Base-by-base conservation (phyloP, 2,113 vertebrate species). In the Rhadina sibilatrix region DNA sequence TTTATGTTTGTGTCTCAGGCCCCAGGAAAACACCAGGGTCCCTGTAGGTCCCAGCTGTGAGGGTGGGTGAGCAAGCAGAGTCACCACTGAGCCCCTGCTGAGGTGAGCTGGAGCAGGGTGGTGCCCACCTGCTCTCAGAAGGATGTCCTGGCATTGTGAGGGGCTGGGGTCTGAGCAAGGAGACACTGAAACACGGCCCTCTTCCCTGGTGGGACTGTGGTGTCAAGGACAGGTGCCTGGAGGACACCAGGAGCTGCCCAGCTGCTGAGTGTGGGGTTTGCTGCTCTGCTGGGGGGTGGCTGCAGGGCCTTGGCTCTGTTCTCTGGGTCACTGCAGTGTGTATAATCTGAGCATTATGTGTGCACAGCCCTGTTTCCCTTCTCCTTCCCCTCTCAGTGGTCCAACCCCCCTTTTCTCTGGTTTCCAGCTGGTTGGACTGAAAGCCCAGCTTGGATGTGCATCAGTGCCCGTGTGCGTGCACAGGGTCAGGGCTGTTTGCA, bases 111-210 rank as follows among this genome's bases (percentile, higher is more conserved):
- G 24, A 11, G 50, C n/a, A 40, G n/a, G 3, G 4, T 11, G 47
- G 35, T 77, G 42, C 20, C 54, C 53, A 11, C 13, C 27, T 40
- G 68, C 28, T 33, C 2, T 0, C 33, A 60, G 17, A 35, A 35
- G 12, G 46, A 40, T 0, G 0, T 47, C 23, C 25, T 69, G 49
- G 21, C 6, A 0, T 5, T 56, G 50, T 0, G 13, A 49, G 28
- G 12, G 46, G 21, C 50, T 19, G 47, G 42, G 59, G 9, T 46
- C 30, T 4, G 30, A 68, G 27, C 65, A 38, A 15, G 23, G 37
- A 54, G 44, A 22, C 6, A 2, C 21, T 27, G 61, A 65, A 83
- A 49, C 3, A 11, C 2, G 2, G n/a, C 59, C 6, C 15, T 68
- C 44, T 18, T 68, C n/a, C 37, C 30, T 1, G 3, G 2, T 33